Conservation (phyloP, 2,113 vertebrate genomes). For the Colistium nudipinnis region DNA sequence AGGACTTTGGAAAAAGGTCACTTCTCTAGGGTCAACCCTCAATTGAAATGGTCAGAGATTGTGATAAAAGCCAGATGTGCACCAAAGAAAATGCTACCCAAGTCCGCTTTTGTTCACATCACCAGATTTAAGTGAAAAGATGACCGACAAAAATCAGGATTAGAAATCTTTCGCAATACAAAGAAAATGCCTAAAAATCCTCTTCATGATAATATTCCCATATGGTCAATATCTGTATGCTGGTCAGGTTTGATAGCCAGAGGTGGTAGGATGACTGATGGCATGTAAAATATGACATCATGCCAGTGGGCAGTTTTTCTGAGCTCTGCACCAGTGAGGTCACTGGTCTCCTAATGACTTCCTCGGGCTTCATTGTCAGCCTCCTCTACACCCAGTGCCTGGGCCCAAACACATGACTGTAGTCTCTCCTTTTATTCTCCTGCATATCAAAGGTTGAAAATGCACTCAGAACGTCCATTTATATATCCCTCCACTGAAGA, state of each 20-base stretch:
- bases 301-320: constrained; percentile 70
- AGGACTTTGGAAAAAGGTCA: no score
- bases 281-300: constrained; percentile 79
- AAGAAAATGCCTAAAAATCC: constrained; percentile 23
- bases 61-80: neutral
- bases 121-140: constrained; percentile 10
- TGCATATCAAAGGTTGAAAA: constrained; percentile 64
- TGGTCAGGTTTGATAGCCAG: constrained; percentile 55
- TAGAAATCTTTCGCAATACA: constrained; percentile 2
- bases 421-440: constrained; percentile 45
- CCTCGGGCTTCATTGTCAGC: constrained; percentile 63
- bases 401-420: constrained; percentile 47
- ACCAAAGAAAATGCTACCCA: neutral
- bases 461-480: constrained; percentile 6
- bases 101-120: constrained; percentile 9
- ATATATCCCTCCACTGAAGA: no score
- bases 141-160: neutral
- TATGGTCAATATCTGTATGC: constrained; percentile 38
- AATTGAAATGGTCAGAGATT: neutral
- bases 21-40: no score
- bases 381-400: constrained; percentile 7
- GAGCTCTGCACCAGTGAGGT: constrained; percentile 73
- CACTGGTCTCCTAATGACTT: constrained; percentile 77
- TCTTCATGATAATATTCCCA: constrained; percentile 43
- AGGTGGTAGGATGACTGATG: constrained; percentile 61